phyloP scores from a whole-genome alignment of 1,140 invertebrate genomes.

The Penaeus japonicus region DNA sequence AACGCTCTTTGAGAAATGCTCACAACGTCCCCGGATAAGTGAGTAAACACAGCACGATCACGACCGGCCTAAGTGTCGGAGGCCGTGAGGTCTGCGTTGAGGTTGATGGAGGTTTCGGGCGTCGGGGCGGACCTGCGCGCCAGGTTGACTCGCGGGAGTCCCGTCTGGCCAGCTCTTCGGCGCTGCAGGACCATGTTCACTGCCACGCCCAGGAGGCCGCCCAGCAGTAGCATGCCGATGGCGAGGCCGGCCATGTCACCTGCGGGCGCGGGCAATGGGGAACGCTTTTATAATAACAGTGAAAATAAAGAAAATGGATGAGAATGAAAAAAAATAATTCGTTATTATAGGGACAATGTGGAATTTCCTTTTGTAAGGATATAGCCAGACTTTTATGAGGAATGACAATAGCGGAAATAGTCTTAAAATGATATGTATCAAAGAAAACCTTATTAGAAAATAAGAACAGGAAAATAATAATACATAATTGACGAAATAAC shows the following conservation, averaged over 20 bases:
- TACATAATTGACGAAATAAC: no score
- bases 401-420: no score
- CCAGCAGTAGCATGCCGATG: constrained; percentile 15
- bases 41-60: neutral
- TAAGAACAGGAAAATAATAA: no score
- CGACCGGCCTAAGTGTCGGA: neutral
- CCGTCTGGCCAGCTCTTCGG: neutral
- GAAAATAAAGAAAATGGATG: no score
- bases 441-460: no score
- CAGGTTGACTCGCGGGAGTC: constrained; percentile 21
- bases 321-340: no score
- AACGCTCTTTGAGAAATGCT: no score
- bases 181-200: neutral
- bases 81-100: neutral
- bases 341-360: no score
- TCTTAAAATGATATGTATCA: no score
- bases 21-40: no score
- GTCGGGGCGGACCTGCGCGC: neutral
- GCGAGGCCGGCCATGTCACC: constrained; percentile 37
- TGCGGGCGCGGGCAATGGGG: neutral
- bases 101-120: neutral
- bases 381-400: no score
- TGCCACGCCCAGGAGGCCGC: neutral
- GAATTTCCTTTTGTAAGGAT: no score
- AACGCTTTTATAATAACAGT: neutral